Base-by-base conservation (phyloP, 2,797 vertebrate genomes). In the Acomys russatus region DNA sequence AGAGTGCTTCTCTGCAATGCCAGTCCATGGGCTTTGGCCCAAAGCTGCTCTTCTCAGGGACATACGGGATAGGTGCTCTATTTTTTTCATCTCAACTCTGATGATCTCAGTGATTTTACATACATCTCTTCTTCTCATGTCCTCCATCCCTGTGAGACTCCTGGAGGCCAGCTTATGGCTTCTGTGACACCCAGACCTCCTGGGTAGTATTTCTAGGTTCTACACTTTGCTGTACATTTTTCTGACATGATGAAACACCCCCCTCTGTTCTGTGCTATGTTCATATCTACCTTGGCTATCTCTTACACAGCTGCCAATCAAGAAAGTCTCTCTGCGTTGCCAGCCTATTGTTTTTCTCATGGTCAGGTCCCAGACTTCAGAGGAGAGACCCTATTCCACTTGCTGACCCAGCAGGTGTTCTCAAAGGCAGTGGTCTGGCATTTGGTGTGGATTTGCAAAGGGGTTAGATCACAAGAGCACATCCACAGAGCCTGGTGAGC, bases 401-500 rank as follows among this genome's bases (percentile, higher is more conserved):
- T 0, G 10, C 54, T 73, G n/a, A 74, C 64, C 68, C 63, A n/a
- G 14, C 11, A 17, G 54, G 54, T 73, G 30, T 92, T 95, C 86
- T 79, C 86, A 61, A 59, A 79, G 44, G 64, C 66, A 9, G 17
- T 3, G 59, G 63, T 49, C 83, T 83, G 68, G 79, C 44, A 78
- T 88, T 95, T 88, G 38, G 18, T 33, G 23, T 20, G n/a, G 23
- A 68, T 94, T 70, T 93, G 82, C 64, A 78, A 14, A 14, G 49
- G 80, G 79, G n/a, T 11, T 28, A 92, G 92, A 95, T 85, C 87
- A 93, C 92, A 54, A 66, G 59, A 96, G 96, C 96, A 98, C 89
- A 96, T 95, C 96, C 96, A 85, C 95, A 97, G 90, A 94, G 14
- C 80, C 96, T 74, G 66, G 95, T 85, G 89, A 97, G 78, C 30